A percentile compares a stretch with the other conserved stretches of the same genome.
These are phyloP conservation scores for Diplolepis rosae DNA, from an alignment of 2,888 invertebrate genomes.

Conservation along the genomic window DNA sequence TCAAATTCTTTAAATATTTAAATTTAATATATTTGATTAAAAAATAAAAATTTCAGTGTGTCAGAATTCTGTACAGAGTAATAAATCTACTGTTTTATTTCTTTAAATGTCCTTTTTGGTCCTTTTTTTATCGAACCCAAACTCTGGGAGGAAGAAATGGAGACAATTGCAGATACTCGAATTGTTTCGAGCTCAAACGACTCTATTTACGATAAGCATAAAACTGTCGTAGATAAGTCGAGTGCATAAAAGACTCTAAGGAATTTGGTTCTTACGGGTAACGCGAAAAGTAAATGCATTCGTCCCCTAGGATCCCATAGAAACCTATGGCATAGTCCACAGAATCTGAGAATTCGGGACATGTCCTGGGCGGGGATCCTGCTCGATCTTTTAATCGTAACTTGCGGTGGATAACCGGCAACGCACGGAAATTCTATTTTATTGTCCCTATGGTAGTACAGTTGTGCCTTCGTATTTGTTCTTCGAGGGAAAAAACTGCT, in stretches of 20 bases:
- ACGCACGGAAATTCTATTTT: conserved; percentile 65
- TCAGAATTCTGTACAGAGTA: too few species aligned
- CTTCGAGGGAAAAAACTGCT: not conserved
- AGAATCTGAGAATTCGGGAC: conserved; percentile 57
- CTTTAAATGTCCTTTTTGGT: not conserved
- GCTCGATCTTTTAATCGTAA: conserved; percentile 67
- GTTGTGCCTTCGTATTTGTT: conserved; percentile 43
- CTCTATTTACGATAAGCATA: conserved; percentile 23
- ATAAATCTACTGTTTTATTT: too few species aligned
- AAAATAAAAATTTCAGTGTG: too few species aligned
- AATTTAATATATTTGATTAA: too few species aligned
- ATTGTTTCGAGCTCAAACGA: conserved; percentile 12
- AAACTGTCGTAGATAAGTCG: not conserved
- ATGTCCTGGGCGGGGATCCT: conserved; percentile 63
- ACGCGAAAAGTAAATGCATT: conserved; percentile 17
- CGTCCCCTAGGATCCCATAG: conserved; percentile 8
- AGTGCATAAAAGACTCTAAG: conserved; percentile 28
- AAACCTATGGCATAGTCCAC: not conserved
- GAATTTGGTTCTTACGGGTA: not conserved
- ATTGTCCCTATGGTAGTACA: conserved; percentile 62
- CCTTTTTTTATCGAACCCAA: not conserved
- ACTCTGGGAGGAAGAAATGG: not conserved
- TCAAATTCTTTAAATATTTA: too few species aligned
- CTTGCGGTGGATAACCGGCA: conserved; percentile 53
- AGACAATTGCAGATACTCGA: not conserved